A percentile compares a stretch with the other conserved stretches of the same genome.
Conservation (phyloP, 2,113 vertebrate species). For the Campylorhamphus procurvoides region DNA sequence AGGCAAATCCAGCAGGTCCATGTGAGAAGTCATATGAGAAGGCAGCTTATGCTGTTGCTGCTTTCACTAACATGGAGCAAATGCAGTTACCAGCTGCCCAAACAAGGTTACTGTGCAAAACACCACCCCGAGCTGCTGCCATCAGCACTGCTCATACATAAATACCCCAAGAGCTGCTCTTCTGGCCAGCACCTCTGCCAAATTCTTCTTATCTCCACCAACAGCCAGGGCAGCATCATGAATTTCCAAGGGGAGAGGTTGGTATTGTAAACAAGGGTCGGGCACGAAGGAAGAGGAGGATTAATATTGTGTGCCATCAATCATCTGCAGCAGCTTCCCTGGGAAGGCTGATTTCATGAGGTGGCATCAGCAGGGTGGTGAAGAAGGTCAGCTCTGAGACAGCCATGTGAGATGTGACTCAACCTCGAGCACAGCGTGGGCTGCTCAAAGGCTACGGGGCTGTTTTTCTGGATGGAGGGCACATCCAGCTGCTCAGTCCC, state of each 20-base stretch:
- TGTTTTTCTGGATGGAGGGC: not conserved
- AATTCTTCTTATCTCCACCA: not conserved
- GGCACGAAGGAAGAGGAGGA: not conserved
- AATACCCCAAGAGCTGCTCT: not conserved
- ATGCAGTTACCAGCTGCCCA: not conserved
- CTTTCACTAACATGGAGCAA: not conserved
- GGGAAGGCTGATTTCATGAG: not conserved
- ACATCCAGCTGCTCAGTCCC: not conserved
- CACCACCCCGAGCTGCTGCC: not conserved
- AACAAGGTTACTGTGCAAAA: not conserved
- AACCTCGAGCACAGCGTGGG: accelerated
- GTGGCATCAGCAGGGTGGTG: not conserved
- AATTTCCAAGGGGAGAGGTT: not conserved
- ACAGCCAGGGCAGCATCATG: not conserved
- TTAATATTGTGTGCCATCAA: not conserved
- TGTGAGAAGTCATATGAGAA: not conserved
- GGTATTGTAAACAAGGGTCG: not conserved
- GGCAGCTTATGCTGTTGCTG: not conserved
- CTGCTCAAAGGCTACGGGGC: not conserved
- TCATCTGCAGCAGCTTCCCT: not conserved
- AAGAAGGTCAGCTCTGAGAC: not conserved
- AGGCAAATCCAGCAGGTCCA: not conserved
- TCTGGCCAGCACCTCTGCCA: not conserved
- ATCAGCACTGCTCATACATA: not conserved
- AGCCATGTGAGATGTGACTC: not conserved